Evolutionary conservation across 2,113 vertebrate species (phyloP).

Genomic region (Oxygymnocypris stewartii): DNA sequence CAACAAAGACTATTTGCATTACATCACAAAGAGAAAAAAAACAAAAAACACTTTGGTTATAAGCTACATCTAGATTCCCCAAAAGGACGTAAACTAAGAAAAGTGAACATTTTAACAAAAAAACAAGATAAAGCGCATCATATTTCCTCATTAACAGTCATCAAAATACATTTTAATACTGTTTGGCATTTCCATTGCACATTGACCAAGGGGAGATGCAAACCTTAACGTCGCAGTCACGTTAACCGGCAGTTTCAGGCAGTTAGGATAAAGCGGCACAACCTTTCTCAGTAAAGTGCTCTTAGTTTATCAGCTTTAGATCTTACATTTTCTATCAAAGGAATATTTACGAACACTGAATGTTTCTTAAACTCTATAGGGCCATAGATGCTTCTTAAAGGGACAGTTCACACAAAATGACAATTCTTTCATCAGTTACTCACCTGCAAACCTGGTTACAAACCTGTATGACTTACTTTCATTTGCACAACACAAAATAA

Average conservation of each 20-base stretch:
- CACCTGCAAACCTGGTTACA: neutral
- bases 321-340: conserved; percentile 23
- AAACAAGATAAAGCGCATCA: neutral
- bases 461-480: neutral
- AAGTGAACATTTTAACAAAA: neutral
- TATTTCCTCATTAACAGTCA: neutral
- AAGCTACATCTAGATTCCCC: neutral
- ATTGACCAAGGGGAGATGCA: conserved; percentile 24
- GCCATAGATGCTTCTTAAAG: neutral
- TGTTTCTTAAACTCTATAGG: conserved; percentile 31
- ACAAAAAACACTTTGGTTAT: neutral
- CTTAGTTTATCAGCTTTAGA: conserved; percentile 37
- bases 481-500: neutral
- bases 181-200: conserved; percentile 67
- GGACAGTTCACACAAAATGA: neutral
- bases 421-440: neutral
- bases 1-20: neutral
- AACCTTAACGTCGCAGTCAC: neutral
- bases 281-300: conserved; percentile 48
- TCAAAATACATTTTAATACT: conserved; percentile 27
- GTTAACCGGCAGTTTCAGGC: conserved; percentile 18
- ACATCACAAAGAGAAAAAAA: neutral
- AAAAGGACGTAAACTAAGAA: neutral
- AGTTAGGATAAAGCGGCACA: conserved; percentile 7
- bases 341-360: conserved; percentile 19